These are phyloP conservation scores for Dolichotis patagonum DNA, from an alignment of 2,113 vertebrate species.

Conservation along the genomic window DNA sequence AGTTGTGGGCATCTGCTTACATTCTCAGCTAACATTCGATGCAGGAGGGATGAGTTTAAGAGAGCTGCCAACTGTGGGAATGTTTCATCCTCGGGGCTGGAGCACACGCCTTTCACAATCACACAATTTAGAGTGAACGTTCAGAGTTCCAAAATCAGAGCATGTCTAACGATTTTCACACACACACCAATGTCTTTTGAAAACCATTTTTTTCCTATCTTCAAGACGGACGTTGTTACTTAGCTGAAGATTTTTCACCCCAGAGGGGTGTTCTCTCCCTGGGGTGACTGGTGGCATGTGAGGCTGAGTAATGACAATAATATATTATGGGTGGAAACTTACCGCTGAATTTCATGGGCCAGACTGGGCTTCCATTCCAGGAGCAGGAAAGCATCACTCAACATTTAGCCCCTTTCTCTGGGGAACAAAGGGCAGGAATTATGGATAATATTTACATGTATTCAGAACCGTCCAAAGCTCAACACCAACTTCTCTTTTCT, in stretches of 20 bases:
- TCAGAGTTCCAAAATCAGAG: not conserved
- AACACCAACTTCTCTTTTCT: not conserved
- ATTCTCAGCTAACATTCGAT: not conserved
- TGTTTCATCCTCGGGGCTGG: not conserved
- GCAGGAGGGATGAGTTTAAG: not conserved
- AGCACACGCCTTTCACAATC: not conserved
- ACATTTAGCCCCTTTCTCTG: not conserved
- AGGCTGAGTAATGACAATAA: too few relatives aligned
- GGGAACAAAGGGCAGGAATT: not conserved
- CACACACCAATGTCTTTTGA: not conserved
- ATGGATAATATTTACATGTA: not conserved
- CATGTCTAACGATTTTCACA: not conserved
- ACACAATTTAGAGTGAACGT: not conserved
- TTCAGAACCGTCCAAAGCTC: not conserved
- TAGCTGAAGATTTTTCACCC: not conserved
- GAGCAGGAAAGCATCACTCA: not conserved
- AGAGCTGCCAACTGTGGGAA: not conserved
- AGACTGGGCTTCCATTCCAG: not conserved
- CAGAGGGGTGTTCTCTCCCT: not conserved
- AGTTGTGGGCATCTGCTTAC: accelerated
- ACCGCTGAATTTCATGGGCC: not conserved
- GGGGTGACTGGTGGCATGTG: not conserved
- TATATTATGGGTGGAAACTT: not conserved
- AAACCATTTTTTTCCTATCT: not conserved
- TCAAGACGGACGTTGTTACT: not conserved